Evolutionary conservation across 2,797 vertebrate species (phyloP), one percentile per base, ranked within the genome.

Genomic region (Melanotaenia trifasciata): DNA sequence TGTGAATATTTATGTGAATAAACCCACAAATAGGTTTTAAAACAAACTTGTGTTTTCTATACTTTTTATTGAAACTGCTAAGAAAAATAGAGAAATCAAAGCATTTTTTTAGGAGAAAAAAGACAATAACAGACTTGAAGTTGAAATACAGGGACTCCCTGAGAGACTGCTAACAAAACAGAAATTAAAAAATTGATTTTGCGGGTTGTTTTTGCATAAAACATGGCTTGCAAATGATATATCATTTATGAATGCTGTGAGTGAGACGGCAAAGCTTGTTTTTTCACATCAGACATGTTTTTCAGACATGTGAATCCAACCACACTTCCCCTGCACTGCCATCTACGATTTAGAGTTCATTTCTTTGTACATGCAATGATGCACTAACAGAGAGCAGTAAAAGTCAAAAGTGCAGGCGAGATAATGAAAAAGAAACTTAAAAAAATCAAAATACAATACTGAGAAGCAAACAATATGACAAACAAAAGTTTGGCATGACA

Each of bases 351-450:
- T 33, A 76, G 33, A 72, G 72, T 78, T 87, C 7, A 67, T 80
- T 67, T 61, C 72, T 78, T 78, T 72, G 58, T 65, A 78, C 71
- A 68, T 81, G 61, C 81, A 84, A 74, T 50, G n/a, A 77, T 56
- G 57, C 36, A 12, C 40, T 66, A 50, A 33, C 30, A 75, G 79
- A 75, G 38, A 80, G 38, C 26, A 53, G 61, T 62, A 20, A 74
- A 78, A 72, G 79, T 83, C 74, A 79, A 70, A 71, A 76, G 67
- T 7, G 26, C 28, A 62, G 33, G 13, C 53, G 65, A 73, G 69
- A 65, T 71, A 51, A 79, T 64, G n/a, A 24, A 83, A 62, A 60
- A 84, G 36, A 59, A 73, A 74, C 57, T 4, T 1, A 24, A 10
- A 58, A 24, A 73, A 74, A 74, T 36, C 69, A 32, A 57, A 38